phyloP scores from a whole-genome alignment of 2,797 vertebrate genomes.

The Merluccius polli region DNA sequence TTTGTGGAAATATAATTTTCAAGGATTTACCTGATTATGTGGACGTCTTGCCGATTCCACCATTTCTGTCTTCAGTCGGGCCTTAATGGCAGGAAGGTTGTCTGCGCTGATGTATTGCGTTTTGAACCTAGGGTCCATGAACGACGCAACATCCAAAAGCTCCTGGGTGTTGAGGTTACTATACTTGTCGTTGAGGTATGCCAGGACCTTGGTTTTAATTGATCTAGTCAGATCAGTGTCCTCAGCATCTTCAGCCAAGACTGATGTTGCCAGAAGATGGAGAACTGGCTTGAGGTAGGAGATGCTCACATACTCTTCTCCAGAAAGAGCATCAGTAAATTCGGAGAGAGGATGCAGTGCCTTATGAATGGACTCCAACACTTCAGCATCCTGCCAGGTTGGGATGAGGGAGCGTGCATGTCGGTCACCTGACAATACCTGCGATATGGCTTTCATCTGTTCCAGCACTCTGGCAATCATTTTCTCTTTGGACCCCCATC shows the following conservation, averaged over 20 bases:
- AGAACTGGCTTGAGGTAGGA: not conserved
- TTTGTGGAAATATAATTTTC: constrained; percentile 3
- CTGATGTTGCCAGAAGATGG: constrained; percentile 11
- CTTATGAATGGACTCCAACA: no score
- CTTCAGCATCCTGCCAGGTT: not conserved
- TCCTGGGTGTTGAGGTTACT: constrained; percentile 7
- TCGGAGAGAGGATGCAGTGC: no score
- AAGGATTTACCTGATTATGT: constrained; percentile 9
- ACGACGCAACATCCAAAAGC: constrained; percentile 14
- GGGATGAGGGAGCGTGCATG: not conserved
- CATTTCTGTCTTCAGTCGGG: constrained; percentile 22
- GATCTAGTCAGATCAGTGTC: constrained; percentile 10
- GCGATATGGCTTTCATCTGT: not conserved
- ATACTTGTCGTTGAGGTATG: constrained; percentile 17
- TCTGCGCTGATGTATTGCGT: constrained; percentile 24
- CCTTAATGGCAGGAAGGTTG: constrained; percentile 21
- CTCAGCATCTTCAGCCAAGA: constrained; percentile 20
- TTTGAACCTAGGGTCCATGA: constrained; percentile 19
- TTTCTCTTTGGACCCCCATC: no score
- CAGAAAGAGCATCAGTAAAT: no score
- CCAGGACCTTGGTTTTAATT: constrained; percentile 18
- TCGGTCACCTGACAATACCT: not conserved
- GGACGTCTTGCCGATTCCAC: not conserved
- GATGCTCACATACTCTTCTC: no score
- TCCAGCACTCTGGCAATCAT: constrained; percentile 3